phyloP scores from a whole-genome alignment of 2,113 vertebrate genomes.

The Laterallus jamaicensis region DNA sequence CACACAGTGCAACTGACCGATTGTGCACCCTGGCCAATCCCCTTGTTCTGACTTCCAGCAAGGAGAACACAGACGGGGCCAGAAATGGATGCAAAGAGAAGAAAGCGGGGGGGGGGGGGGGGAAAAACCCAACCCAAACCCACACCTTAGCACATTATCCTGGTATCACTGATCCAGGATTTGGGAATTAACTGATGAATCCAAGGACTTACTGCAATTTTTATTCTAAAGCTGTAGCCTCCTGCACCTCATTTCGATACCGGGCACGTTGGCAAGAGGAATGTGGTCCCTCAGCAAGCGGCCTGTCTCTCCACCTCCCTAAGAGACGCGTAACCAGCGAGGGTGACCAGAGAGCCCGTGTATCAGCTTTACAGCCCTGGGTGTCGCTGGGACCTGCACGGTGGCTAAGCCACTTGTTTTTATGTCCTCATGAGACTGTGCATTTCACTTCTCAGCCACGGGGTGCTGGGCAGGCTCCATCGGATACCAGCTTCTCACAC shows the following conservation, averaged over 20 bases:
- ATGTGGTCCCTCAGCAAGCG: background rate
- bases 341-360: background rate
- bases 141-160: background rate
- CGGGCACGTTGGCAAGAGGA: fast-evolving
- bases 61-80: background rate
- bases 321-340: fast-evolving
- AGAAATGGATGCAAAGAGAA: background rate
- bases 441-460: background rate
- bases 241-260: background rate
- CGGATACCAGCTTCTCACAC: background rate
- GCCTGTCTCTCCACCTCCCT: background rate
- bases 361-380: background rate
- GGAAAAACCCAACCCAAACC: background rate
- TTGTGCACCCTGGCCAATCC: background rate
- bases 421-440: background rate
- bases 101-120: background rate
- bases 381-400: background rate
- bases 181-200: background rate
- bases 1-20: background rate
- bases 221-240: background rate
- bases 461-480: background rate
- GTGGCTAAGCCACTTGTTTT: background rate
- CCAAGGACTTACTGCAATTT: background rate
- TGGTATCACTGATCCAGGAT: background rate
- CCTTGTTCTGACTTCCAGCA: background rate